Base-by-base conservation (phyloP, 2,888 invertebrate species). In the Pristionchus mayeri region DNA sequence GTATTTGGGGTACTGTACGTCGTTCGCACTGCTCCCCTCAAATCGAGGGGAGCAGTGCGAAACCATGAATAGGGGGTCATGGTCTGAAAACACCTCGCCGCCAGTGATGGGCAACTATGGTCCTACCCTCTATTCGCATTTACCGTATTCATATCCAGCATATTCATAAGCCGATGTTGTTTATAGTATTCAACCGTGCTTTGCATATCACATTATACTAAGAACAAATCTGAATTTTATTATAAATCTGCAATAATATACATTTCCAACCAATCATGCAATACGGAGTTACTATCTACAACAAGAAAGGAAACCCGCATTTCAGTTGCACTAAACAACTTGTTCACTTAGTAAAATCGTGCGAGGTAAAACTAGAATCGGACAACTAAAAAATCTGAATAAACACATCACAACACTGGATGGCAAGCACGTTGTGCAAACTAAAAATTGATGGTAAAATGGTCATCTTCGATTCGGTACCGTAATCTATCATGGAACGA, bases 261-360 rank as follows among this genome's bases (percentile, higher is more conserved):
- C 30, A 24, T 4, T 57, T 57, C 57, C 57, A 24, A 16, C 24
- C n/a, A 60, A 60, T 27, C 11, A 13, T 24, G 27, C 13, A 24
- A 60, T 27, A 24, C 24, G 30, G 30, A 60, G 60, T 27, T 6
- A 57, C 27, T n/a, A 57, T 21, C 27, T 60, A 30, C 27, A 30
- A 60, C 60, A 30, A n/a, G n/a, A n/a, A n/a, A n/a, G n/a, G n/a
- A n/a, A n/a, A 60, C 27, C 60, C 60, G 60, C 60, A 13, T 60
- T 30, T 60, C 24, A 27, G 27, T 60, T 67, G 37, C 37, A 37
- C 67, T 37, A 37, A 21, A 30, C 67, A 37, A 40, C 60, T 30
- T 27, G 24, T 30, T 67, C 67, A 67, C 67, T 67, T 37, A 67
- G 67, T 67, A 37, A 37, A 67, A 67, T 34, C 34, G 37, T 67